Evolutionary conservation across 2,888 invertebrate genomes (phyloP), one percentile per base, ranked within the genome.

Genomic region (Agrochola macilenta): DNA sequence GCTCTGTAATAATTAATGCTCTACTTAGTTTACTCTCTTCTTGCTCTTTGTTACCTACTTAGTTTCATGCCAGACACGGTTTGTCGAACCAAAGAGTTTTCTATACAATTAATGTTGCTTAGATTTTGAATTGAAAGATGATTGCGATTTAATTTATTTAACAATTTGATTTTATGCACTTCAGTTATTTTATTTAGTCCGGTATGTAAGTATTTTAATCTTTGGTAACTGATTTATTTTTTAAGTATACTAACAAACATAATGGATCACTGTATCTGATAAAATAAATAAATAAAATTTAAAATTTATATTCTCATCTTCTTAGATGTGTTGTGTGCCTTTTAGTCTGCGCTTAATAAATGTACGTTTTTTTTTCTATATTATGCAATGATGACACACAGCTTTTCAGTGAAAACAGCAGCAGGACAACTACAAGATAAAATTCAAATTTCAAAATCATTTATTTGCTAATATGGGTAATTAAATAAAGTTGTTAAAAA

Each of bases 1-100:
- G 3, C 11, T 20, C 26, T 49, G 57, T 57, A 64, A 68, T 83
- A 58, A 83, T 78, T 63, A 58, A 79, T 78, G 78, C 26, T 26
- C 30, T 58, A 43, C 64, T 58, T 30, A n/a, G 39, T 76, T 14
- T 39, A 7, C 12, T 43, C 30, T 64, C 39, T 23, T 49, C 20
- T 26, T 63, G 1, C 20, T 46, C 20, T 73, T 17, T 17, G 5
- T n/a, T 43, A 43, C 12, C 12, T 20, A 20, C 9, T 17, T 63
- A n/a, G 23, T 39, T 73, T 46, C 7, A 3, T 14, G 9, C 1
- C 49, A 11, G 4, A 54, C 26, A 9, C 3, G 23, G 46, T 79
- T 39, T 39, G 11, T 79, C 11, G 17, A 0, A 8, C 23, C 23
- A 39, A 23, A 57, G 35, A 68, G 20, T 46, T 74, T 73, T 54